Base-by-base conservation (phyloP, 2,888 invertebrate species). In the Lacanobia oleracea region DNA sequence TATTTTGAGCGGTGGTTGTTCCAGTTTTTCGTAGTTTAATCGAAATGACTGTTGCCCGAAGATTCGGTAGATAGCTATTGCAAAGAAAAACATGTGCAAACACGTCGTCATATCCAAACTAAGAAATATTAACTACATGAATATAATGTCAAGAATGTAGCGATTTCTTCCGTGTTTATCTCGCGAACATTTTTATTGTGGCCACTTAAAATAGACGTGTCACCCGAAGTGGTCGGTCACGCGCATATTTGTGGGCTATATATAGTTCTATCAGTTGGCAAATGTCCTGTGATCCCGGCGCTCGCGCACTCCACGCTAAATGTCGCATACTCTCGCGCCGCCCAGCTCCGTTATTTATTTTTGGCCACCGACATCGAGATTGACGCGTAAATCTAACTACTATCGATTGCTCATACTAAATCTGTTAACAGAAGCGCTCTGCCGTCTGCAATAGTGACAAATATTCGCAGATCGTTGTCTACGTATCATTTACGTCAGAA, bases 191-290 rank as follows among this genome's bases (percentile, higher is more conserved):
- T 87, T 91, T 90, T 90, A 93, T 91, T 92, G 90, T 91, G 86
- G 79, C 77, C 70, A 78, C 90, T 91, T 84, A 91, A 93, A 94
- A 94, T 93, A 95, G 90, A 87, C 70, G 75, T 81, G 88, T 89
- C 87, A 91, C 86, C 91, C 88, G 87, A 92, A 94, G 92, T 92
- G 90, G 90, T 88, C 81, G 93, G 93, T 94, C 95, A 95, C 94
- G 94, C 94, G 95, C 93, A 93, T 93, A 93, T 91, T 93, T 91
- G 88, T 86, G 87, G 59, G 86, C 86, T 94, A 94, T 91, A 92
- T 91, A 93, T 95, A 95, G 88, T 85, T 91, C 93, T 92, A 94
- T 95, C 93, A 92, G 91, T 95, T 95, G 95, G 95, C 95, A 95
- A 91, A 92, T 90, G 92, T 92, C 88, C 90, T 90, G 88, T 84